These are phyloP conservation scores for Brachyhypopomus occidentalis DNA, from an alignment of 2,113 vertebrate genomes.

Conservation along the genomic window DNA sequence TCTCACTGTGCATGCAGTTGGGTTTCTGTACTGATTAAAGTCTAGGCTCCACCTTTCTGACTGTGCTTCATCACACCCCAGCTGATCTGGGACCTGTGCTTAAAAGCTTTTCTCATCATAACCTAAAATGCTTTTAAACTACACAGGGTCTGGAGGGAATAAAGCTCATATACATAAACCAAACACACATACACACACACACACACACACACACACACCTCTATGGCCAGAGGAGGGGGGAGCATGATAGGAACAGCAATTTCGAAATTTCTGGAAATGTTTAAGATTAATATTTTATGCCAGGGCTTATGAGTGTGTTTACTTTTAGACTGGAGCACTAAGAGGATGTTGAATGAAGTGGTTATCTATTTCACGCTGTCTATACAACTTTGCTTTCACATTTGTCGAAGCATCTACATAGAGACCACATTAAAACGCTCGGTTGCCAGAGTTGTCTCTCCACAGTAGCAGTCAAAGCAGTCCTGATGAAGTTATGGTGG, in stretches of 20 bases:
- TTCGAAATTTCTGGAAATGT: neutral
- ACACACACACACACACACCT: neutral
- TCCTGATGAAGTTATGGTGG: neutral
- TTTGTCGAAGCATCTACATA: too few relatives aligned
- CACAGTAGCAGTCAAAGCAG: too few relatives aligned
- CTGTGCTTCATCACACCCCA: constrained; percentile 12
- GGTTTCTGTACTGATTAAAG: too few relatives aligned
- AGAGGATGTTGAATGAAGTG: neutral
- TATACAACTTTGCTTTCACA: neutral
- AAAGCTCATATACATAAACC: neutral
- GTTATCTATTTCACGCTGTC: neutral
- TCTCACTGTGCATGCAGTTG: too few relatives aligned
- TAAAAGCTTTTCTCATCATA: constrained; percentile 46
- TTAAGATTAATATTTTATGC: constrained; percentile 34
- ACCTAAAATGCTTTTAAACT: constrained; percentile 13
- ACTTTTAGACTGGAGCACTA: neutral
- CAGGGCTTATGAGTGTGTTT: neutral
- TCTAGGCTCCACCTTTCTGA: too few relatives aligned
- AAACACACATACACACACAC: neutral
- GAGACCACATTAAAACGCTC: too few relatives aligned
- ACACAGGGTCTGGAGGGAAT: constrained; percentile 3
- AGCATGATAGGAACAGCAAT: neutral
- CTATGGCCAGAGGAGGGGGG: neutral
- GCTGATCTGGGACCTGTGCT: constrained; percentile 43
- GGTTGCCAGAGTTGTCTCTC: too few relatives aligned